A percentile compares a stretch with the other conserved stretches of the same genome.
Conservation (phyloP, 2,113 vertebrate genomes). For the Vicugna pacos region DNA sequence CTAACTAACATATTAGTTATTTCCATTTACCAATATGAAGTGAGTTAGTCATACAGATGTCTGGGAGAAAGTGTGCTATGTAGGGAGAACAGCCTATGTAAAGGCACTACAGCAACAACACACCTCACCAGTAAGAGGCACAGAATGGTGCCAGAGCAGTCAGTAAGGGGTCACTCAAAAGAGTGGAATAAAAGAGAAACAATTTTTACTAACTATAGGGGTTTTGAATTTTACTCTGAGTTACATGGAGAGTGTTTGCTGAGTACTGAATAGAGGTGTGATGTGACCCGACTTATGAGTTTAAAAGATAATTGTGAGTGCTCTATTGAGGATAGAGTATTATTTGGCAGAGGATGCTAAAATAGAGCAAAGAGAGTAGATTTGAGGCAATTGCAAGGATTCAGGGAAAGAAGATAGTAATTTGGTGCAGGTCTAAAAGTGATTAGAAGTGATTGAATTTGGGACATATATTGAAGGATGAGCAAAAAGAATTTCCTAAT, state of each 20-base stretch:
- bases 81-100: not conserved
- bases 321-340: not conserved
- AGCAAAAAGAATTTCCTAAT: not conserved
- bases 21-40: not conserved
- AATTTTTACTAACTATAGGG: not conserved
- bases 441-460: not conserved
- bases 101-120: not conserved
- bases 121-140: not conserved
- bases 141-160: not conserved
- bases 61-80: not conserved
- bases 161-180: not conserved
- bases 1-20: not conserved
- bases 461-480: not conserved
- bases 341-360: not conserved
- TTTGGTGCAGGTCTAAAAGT: not conserved
- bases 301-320: not conserved
- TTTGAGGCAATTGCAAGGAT: not conserved
- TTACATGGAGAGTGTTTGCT: accelerated
- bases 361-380: not conserved
- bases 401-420: not conserved
- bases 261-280: not conserved
- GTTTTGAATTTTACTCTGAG: not conserved
- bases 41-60: not conserved
- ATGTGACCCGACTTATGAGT: not conserved
- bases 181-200: accelerated